Evolutionary conservation across 1,140 invertebrate genomes (phyloP).

Genomic region (Nephotettix cincticeps): DNA sequence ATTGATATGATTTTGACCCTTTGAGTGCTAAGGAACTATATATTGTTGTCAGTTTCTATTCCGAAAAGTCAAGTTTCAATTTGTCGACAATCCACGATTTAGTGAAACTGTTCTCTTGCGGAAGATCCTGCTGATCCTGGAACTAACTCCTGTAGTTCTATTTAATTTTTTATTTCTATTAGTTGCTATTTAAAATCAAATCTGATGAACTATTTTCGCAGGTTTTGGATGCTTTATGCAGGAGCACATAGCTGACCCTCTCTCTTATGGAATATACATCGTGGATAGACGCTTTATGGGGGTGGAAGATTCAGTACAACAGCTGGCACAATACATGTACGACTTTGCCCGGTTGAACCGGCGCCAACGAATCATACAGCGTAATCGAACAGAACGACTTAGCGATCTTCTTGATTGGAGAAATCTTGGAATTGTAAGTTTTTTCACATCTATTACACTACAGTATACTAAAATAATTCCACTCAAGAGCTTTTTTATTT

Average conservation of each 20-base stretch:
- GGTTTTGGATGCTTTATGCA: conserved; percentile 99
- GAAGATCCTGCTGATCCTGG: too few relatives aligned
- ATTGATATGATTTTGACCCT: too few relatives aligned
- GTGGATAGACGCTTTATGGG: conserved; percentile 90
- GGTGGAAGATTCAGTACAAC: conserved; percentile 88
- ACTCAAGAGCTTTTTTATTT: background rate
- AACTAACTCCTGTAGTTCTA: too few relatives aligned
- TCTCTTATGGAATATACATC: conserved; percentile 98
- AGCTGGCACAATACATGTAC: conserved; percentile 92
- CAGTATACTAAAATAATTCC: background rate
- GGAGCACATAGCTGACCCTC: conserved; percentile 96
- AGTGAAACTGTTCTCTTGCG: too few relatives aligned
- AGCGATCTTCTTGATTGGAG: conserved; percentile 98
- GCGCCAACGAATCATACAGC: conserved; percentile 95
- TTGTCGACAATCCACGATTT: too few relatives aligned
- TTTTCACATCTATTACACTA: too few relatives aligned
- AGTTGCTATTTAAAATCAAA: too few relatives aligned
- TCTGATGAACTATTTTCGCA: too few relatives aligned
- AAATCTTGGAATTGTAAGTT: conserved; percentile 89
- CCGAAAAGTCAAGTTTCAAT: too few relatives aligned
- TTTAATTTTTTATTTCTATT: too few relatives aligned
- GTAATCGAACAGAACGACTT: conserved; percentile 95
- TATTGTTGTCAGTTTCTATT: too few relatives aligned
- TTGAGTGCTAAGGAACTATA: too few relatives aligned
- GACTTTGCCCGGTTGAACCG: conserved; percentile 91